Conservation (phyloP, 92 coral and sea anemone species). For the Paramuricea clavata region DNA sequence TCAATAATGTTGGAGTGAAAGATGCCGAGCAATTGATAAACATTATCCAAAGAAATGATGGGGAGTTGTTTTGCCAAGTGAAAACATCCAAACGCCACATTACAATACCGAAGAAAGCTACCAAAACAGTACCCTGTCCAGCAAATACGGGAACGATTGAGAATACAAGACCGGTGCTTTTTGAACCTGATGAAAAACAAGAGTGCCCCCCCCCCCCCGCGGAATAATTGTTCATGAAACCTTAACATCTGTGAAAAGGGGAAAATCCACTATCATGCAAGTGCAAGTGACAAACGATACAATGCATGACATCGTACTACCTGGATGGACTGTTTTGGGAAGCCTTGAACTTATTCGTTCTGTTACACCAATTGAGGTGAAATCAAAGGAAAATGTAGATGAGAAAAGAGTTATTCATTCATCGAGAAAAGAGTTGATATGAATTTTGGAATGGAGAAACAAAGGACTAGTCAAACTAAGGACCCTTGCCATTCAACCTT, state of each 20-base stretch:
- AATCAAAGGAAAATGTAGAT: background rate
- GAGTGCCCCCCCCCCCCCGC: background rate
- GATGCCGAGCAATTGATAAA: background rate
- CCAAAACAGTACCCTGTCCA: background rate
- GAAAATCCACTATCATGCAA: background rate
- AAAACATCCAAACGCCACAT: background rate
- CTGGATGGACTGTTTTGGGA: constrained; percentile 56
- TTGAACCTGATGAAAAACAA: constrained; percentile 31
- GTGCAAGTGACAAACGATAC: constrained; percentile 44
- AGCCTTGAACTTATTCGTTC: constrained; percentile 60
- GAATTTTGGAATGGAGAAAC: background rate
- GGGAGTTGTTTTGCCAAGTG: constrained; percentile 21
- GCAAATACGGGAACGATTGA: constrained; percentile 13
- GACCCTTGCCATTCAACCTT: too few relatives aligned
- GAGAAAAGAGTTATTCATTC: too few relatives aligned
- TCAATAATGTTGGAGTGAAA: background rate
- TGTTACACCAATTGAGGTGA: constrained; percentile 57
- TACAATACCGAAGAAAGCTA: background rate
- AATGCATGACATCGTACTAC: constrained; percentile 44
- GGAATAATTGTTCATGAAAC: constrained; percentile 32
- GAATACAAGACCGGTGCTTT: constrained; percentile 22
- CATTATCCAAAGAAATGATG: background rate
- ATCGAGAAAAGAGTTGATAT: background rate
- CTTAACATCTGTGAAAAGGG: background rate
- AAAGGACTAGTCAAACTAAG: too few relatives aligned